Evolutionary conservation across 2,797 vertebrate genomes (phyloP), one percentile per base, ranked within the genome.

Genomic region (Rhinoraja longicauda): DNA sequence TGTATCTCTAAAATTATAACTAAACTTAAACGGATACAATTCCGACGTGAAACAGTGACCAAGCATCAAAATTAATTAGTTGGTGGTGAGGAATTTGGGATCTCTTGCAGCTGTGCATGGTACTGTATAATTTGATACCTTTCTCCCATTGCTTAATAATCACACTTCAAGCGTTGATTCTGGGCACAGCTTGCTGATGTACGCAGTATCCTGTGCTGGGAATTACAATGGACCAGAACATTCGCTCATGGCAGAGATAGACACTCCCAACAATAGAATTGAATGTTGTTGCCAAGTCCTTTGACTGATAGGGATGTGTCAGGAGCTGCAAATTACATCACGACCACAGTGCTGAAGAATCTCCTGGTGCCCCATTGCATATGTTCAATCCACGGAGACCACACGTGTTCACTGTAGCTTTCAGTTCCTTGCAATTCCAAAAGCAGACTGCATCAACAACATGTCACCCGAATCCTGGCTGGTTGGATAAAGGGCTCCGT

Each of bases 401-500:
- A 32, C 9, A 9, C 36, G 12, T 24, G 32, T 70, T 8, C 5
- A 32, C 67, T 24, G 64, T 12, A 62, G 26, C 10, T 0, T 26
- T 36, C 67, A 91, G 9, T 19, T 91, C 32, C 17, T 53, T 91
- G 90, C 36, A 45, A 26, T 91, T 53, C 21, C 10, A 39, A 73
- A 24, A 36, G 70, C 67, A 72, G 90, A 29, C 64, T 72, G 64
- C 15, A 24, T 90, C 17, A 24, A 64, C 67, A 26, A 10, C 9
- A 73, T 73, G 88, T 91, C 64, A 91, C 67, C 67, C 72, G 64
- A 72, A 91, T 91, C 88, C 21, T 9, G 26, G 90, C 36, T 10
- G 36, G 21, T 36, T 45, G 24, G 3, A 9, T 24, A 81, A 88
- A 91, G 39, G 67, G 36, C 64, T 72, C 3, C 13, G 45, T 21